These are phyloP conservation scores for Montipora efflorescens DNA, from an alignment of 64 coral and sea anemone species.

Conservation along the genomic window DNA sequence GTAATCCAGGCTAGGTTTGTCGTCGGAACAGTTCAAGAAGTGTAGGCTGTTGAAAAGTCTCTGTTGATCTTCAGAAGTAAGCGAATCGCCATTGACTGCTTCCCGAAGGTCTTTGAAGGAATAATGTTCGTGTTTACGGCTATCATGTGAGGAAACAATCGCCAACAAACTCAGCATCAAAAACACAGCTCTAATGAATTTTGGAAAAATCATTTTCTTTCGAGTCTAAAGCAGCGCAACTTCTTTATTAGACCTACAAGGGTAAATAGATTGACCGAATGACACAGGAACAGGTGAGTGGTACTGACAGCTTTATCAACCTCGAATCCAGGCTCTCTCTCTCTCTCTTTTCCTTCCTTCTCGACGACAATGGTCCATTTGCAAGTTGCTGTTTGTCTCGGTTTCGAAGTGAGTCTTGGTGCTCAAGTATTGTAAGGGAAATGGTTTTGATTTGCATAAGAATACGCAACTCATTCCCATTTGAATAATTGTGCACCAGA, in stretches of 20 bases:
- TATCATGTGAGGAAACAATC: slow-evolving; percentile 15
- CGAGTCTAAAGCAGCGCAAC: neutral
- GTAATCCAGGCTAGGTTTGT: neutral
- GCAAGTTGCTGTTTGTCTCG: too few species aligned
- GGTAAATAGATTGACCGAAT: too few species aligned
- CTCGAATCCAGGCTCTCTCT: too few species aligned
- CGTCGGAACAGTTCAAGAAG: slow-evolving; percentile 20
- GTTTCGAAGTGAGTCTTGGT: too few species aligned
- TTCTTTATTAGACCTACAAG: neutral
- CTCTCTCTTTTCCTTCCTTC: too few species aligned
- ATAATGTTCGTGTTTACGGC: slow-evolving; percentile 34
- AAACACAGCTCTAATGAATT: neutral
- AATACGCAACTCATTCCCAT: too few species aligned
- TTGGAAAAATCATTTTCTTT: neutral
- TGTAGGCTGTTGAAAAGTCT: slow-evolving; percentile 13
- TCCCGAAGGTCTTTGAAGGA: slow-evolving; percentile 13
- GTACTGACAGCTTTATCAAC: too few species aligned
- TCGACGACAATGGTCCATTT: too few species aligned
- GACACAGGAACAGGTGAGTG: neutral
- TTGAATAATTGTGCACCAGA: too few species aligned
- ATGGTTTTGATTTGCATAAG: too few species aligned
- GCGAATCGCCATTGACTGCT: neutral
- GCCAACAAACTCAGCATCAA: neutral
- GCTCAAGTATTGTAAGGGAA: too few species aligned
- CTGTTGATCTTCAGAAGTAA: neutral